Percentiles rank a stretch among this genome's conserved stretches.
Evolutionary conservation across 2,113 vertebrate species (phyloP).

Genomic region (Poeciliopsis turrubarensis): DNA sequence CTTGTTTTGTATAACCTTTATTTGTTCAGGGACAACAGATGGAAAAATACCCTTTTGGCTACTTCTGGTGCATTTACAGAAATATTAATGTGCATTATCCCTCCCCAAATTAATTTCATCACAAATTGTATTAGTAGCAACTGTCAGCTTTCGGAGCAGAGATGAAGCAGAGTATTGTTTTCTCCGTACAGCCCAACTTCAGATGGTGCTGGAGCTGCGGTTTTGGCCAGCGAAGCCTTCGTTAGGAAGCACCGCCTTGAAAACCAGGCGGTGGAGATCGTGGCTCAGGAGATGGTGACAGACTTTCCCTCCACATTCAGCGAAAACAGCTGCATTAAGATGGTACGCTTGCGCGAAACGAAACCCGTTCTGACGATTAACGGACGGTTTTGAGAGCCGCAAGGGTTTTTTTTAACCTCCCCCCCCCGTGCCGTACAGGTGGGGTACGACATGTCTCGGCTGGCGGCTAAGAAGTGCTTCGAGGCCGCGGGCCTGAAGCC

Average conservation of each 20-base stretch:
- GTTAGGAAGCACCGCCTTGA: constrained; percentile 83
- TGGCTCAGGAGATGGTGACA: constrained; percentile 95
- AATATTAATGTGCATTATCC: too few species aligned
- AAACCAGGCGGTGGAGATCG: constrained; percentile 90
- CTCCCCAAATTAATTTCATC: too few species aligned
- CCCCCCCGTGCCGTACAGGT: constrained; percentile 74
- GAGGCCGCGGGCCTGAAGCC: constrained; percentile 83
- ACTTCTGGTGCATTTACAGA: too few species aligned
- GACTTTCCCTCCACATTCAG: constrained; percentile 88
- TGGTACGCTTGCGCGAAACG: constrained; percentile 73
- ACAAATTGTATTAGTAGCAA: too few species aligned
- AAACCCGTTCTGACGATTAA: not conserved
- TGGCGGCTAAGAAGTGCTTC: constrained; percentile 87
- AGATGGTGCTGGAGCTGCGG: constrained; percentile 91
- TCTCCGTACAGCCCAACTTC: constrained; percentile 86
- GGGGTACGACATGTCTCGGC: constrained; percentile 90
- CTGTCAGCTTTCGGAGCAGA: too few species aligned
- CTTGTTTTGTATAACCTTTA: too few species aligned
- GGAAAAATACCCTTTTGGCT: too few species aligned
- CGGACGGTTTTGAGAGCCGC: not conserved
- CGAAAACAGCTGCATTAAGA: constrained; percentile 88
- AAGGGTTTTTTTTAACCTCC: too few species aligned
- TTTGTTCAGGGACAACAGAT: too few species aligned
- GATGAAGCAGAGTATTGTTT: not conserved
- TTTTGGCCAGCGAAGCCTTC: constrained; percentile 89